phyloP scores from a whole-genome alignment of 2,888 invertebrate genomes.

The Gnatocerus cornutus region DNA sequence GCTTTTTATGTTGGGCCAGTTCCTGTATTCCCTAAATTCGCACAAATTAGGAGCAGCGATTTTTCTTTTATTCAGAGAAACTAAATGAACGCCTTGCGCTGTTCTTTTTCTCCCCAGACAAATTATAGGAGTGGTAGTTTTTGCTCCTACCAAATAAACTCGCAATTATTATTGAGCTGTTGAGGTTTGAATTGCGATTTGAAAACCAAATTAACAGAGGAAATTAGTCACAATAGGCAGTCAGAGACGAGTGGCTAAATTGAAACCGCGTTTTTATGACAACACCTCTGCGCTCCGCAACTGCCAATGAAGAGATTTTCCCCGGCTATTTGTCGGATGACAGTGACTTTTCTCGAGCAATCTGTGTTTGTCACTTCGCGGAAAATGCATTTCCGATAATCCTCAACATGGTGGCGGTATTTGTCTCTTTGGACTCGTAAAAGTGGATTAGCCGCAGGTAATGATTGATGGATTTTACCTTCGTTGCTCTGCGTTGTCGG shows the following conservation, averaged over 20 bases:
- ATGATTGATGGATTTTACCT: constrained; percentile 54
- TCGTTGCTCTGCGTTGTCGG: constrained; percentile 64
- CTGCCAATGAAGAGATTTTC: neutral
- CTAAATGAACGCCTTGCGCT: too few species aligned
- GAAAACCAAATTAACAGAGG: neutral
- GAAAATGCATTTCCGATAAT: neutral
- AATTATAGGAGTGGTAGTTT: too few species aligned
- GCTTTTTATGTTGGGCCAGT: too few species aligned
- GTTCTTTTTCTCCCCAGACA: too few species aligned
- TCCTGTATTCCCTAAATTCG: too few species aligned
- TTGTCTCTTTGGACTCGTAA: too few species aligned
- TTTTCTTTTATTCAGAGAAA: too few species aligned
- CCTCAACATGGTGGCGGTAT: neutral
- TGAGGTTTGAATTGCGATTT: neutral
- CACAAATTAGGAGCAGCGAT: too few species aligned
- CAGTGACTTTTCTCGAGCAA: neutral
- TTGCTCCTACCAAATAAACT: too few species aligned
- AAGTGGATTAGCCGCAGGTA: too few species aligned
- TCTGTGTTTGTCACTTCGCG: too few species aligned
- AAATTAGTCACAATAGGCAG: constrained; percentile 2
- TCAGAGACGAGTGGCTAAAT: constrained; percentile 2
- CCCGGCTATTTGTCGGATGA: neutral
- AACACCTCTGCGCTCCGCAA: neutral
- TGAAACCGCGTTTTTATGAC: neutral
- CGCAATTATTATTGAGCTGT: too few species aligned